Evolutionary conservation across 2,113 vertebrate species (phyloP), one percentile per base, ranked within the genome.

Genomic region (Cyanoramphus novaezelandiae): DNA sequence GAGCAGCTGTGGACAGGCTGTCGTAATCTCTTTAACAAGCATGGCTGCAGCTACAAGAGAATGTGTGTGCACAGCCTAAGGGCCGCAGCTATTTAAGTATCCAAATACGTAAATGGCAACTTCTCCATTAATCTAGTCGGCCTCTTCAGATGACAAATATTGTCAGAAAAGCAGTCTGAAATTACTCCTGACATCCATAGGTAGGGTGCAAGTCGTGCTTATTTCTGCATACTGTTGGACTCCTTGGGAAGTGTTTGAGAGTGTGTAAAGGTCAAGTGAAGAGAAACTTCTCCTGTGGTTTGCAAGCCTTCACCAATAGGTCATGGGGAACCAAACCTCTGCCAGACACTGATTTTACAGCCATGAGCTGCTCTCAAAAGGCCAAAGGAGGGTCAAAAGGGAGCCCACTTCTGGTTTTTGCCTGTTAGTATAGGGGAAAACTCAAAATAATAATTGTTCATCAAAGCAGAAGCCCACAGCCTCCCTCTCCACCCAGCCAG

Each of bases 1-100:
- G 88, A 83, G 91, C 82, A 93, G 88, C 95, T 87, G 91, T 41
- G 53, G 86, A 41, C 78, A 74, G 64, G 53, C 82, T 81, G 64
- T 10, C 2, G 1, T 70, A 63, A 89, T 71, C 57, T 60, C 71
- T 71, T 82, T 41, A 71, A 64, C 33, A 69, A 76, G 76, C 14
- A 8, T 11, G 68, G 72, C n/a, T 76, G 46, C 37, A 93, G n/a
- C 81, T 72, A 43, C 68, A 64, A 5, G 21, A 46, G 39, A 71
- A 59, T 25, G 19, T 27, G 14, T 12, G 31, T 10, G 19, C 6
- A 4, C 47, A 83, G 72, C 62, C 84, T 20, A 18, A 83, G 68
- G 55, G 72, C 93, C 83, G 47, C 52, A 31, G 62, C 44, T 35
- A 21, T 33, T 80, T 57, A 43, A 52, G 29, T 35, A 53, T 13